Percentiles rank a stretch among this genome's conserved stretches.
Conservation (phyloP, 2,113 vertebrate species). For the Poeciliopsis turrubarensis region DNA sequence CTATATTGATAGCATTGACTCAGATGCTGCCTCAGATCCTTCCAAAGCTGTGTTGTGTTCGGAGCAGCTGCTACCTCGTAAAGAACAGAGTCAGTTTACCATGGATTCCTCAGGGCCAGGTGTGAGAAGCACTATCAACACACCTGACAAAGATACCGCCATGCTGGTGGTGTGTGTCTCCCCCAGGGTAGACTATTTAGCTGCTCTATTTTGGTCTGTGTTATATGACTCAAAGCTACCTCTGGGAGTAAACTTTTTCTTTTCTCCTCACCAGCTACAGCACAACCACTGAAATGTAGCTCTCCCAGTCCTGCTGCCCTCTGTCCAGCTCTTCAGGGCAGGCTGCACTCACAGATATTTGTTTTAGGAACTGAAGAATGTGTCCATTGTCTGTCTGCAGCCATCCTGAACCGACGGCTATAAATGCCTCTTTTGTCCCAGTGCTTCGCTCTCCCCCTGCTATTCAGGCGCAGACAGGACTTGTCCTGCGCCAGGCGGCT, state of each 20-base stretch:
- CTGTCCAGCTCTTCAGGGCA: conserved; percentile 55
- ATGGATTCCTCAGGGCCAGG: conserved; percentile 44
- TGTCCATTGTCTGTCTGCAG: conserved; percentile 79
- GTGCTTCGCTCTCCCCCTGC: conserved; percentile 43
- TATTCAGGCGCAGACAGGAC: conserved; percentile 74
- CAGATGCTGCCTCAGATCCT: conserved; percentile 12
- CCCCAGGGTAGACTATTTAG: conserved; percentile 30
- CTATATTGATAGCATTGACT: conserved; percentile 15
- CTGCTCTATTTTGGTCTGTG: conserved; percentile 51
- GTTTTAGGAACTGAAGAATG: conserved; percentile 83
- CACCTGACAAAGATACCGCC: conserved; percentile 44
- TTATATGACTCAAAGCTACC: conserved; percentile 43
- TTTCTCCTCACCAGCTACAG: conserved; percentile 22
- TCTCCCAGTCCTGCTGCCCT: conserved; percentile 34
- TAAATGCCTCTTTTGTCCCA: conserved; percentile 80
- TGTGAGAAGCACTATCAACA: conserved; percentile 61
- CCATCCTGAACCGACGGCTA: conserved; percentile 77
- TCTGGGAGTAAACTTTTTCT: conserved; percentile 37
- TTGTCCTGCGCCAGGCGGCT: conserved; percentile 71
- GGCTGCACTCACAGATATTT: conserved; percentile 74
- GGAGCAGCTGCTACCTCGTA: conserved; percentile 17
- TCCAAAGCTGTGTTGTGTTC: background rate
- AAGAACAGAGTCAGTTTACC: conserved; percentile 38
- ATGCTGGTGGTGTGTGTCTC: conserved; percentile 21
- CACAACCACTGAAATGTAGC: conserved; percentile 44